Evolutionary conservation across 92 coral and sea anemone species (phyloP).

Genomic region (Porites lobata): DNA sequence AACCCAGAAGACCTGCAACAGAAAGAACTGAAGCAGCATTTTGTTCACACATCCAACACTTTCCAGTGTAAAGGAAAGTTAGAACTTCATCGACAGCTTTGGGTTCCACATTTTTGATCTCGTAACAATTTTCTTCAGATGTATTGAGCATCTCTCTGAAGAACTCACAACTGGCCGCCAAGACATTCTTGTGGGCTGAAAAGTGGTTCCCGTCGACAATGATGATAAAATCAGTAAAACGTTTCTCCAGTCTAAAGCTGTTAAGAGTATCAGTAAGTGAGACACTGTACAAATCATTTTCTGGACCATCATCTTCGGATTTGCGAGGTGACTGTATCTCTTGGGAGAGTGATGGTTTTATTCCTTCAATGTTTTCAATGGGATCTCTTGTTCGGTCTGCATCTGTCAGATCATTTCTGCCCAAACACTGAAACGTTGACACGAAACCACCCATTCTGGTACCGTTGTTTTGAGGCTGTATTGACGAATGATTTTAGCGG

Average conservation of each 20-base stretch:
- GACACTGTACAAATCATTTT: neutral
- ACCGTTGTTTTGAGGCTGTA: neutral
- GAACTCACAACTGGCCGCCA: constrained; percentile 38
- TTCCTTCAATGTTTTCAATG: neutral
- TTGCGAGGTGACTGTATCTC: neutral
- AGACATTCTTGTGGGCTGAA: constrained; percentile 62
- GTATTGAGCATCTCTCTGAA: constrained; percentile 37
- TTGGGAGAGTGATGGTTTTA: neutral
- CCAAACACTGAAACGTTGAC: neutral
- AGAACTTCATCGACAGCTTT: constrained; percentile 36
- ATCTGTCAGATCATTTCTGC: neutral
- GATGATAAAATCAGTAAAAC: constrained; percentile 53
- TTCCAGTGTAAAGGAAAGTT: constrained; percentile 56
- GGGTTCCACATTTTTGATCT: constrained; percentile 48
- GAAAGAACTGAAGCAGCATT: constrained; percentile 33
- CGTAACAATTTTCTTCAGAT: constrained; percentile 13
- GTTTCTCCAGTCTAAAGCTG: constrained; percentile 11
- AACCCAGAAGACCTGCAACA: constrained; percentile 38
- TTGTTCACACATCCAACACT: constrained; percentile 42
- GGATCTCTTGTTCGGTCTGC: neutral
- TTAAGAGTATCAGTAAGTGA: constrained; percentile 37
- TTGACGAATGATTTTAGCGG: neutral
- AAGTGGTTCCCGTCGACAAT: constrained; percentile 34
- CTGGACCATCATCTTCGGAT: neutral
- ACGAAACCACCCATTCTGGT: neutral